Conservation (phyloP, 2,888 invertebrate species). For the Oegoconia quadripuncta region DNA sequence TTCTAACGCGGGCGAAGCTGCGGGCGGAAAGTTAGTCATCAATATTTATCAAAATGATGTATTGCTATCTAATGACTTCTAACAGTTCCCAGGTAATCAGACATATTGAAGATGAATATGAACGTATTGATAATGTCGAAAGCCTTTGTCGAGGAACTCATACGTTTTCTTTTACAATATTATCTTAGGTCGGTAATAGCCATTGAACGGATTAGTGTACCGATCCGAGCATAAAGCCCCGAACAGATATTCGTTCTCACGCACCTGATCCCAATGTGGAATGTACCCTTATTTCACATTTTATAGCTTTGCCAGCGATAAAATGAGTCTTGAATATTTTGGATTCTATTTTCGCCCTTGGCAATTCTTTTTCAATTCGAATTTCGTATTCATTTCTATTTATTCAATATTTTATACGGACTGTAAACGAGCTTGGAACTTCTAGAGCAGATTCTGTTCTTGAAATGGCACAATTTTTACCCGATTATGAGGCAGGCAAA, state of each 20-base stretch:
- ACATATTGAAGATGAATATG: no score
- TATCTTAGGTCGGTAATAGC: not conserved
- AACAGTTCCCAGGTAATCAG: no score
- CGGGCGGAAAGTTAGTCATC: no score
- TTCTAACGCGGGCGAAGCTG: no score
- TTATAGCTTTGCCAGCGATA: not conserved
- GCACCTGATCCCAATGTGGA: not conserved
- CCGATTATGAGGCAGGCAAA: no score
- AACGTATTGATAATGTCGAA: no score
- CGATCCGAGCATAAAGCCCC: not conserved
- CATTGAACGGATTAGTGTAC: not conserved
- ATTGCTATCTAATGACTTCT: no score
- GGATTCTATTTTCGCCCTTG: not conserved
- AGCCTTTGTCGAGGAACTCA: not conserved
- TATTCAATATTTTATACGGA: no score
- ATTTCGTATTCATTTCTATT: not conserved
- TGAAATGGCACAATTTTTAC: no score
- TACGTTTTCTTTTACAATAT: not conserved
- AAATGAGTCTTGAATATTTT: not conserved
- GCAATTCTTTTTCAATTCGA: not conserved
- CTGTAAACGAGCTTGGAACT: no score
- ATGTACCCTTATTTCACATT: not conserved
- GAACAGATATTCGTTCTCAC: constrained; percentile 1
- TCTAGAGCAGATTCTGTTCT: no score
- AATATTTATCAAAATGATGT: no score